Evolutionary conservation across 2,888 invertebrate species (phyloP).

Genomic region (Callyntrura sp.): DNA sequence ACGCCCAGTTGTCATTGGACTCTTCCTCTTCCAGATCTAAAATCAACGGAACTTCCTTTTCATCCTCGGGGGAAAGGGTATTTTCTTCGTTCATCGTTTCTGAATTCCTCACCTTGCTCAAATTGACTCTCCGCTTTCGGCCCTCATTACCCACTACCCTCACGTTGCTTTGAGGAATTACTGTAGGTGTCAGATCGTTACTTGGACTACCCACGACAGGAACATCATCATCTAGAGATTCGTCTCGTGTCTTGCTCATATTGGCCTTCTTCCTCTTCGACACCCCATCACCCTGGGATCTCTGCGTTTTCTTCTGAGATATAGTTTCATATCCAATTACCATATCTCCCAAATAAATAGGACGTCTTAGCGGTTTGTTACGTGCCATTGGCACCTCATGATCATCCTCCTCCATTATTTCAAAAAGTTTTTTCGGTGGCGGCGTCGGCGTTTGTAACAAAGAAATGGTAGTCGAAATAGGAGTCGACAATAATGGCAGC

Average conservation of each 20-base stretch:
- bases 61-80: too few species aligned
- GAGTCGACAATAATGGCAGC: not conserved
- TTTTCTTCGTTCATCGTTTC: too few species aligned
- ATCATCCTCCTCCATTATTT: too few species aligned
- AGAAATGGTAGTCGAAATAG: not conserved
- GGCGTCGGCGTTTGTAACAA: not conserved
- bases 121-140: not conserved
- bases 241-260: too few species aligned
- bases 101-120: not conserved
- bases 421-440: not conserved
- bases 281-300: too few species aligned
- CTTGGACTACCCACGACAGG: too few species aligned
- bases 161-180: not conserved
- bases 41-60: too few species aligned
- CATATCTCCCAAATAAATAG: conserved; percentile 25
- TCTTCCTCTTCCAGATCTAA: not conserved
- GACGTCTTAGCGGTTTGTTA: not conserved
- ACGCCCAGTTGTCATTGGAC: too few species aligned
- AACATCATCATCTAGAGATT: too few species aligned
- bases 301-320: not conserved
- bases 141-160: not conserved
- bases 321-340: conserved; percentile 40
- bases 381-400: too few species aligned
- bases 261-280: not conserved
- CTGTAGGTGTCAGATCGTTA: not conserved